These are phyloP conservation scores for Lethenteron camtschaticum DNA, from an alignment of 2,113 vertebrate species.

Conservation along the genomic window DNA sequence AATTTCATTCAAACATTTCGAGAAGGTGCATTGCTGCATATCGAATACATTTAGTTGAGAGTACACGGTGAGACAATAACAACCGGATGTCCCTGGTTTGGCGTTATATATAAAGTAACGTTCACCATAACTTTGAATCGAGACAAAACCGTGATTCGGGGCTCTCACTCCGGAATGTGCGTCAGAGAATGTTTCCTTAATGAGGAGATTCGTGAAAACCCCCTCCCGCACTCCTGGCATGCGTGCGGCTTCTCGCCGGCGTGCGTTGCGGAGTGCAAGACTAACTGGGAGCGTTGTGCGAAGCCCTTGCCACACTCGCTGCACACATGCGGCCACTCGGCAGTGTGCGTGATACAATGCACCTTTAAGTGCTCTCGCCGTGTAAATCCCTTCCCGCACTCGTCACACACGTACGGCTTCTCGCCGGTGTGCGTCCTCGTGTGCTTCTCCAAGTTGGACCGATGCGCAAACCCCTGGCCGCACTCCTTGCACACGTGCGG, in stretches of 20 bases:
- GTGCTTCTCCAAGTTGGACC: background rate
- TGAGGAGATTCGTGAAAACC: background rate
- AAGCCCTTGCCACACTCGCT: background rate
- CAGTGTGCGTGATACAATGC: slow-evolving; percentile 14
- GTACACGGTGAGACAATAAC: no score
- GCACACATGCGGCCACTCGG: background rate
- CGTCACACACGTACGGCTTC: slow-evolving; percentile 4
- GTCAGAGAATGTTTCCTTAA: no score
- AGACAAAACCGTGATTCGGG: no score
- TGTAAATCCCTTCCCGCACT: background rate
- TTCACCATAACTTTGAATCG: no score
- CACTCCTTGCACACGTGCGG: slow-evolving; percentile 2
- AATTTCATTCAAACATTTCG: no score
- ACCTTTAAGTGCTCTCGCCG: slow-evolving; percentile 20
- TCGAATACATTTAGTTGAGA: no score
- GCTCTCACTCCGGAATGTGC: no score
- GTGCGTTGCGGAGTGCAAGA: slow-evolving; percentile 2
- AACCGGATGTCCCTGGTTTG: no score
- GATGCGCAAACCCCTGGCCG: background rate
- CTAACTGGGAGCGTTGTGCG: background rate
- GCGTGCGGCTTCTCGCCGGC: background rate
- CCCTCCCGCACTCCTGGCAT: background rate
- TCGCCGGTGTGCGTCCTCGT: slow-evolving; percentile 3
- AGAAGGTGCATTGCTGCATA: no score
- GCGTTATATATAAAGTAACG: no score